Base-by-base conservation (phyloP, 2,113 vertebrate genomes). In the Stigmatopora nigra region DNA sequence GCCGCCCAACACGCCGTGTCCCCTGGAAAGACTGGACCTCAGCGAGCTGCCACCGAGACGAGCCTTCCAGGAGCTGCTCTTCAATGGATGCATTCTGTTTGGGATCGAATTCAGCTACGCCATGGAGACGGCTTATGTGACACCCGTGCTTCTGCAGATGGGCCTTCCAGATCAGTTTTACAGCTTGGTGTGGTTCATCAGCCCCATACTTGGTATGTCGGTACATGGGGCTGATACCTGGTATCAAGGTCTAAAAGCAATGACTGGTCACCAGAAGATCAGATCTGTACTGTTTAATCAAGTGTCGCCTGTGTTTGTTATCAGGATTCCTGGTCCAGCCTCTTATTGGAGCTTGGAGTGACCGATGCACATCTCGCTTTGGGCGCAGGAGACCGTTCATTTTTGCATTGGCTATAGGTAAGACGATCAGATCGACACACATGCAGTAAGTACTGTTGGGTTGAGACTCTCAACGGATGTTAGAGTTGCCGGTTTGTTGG, bases 81-180 rank as follows among this genome's bases (percentile, higher is more conserved):
- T 94, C 81, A 99, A 99, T 0, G 96, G 97, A 45, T 97, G 93
- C 74, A 84, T 99, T 69, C 89, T 99, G 59, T 99, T 99, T 19
- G 97, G 96, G 63, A 93, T 99, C 0, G 97, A 99, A 84, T 99
- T 99, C 85, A 97, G 97, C 86, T 99, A 99, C 7, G 97, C 97
- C 81, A 95, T 99, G 96, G 97, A 99, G 80, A 99, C 97, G 0
- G 97, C 97, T 0, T 99, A 97, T 2, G 97, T 99, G 61, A 99
- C 97, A 0, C 97, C 97, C 0, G 92, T 97, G 56, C 90, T 99
- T 17, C 92, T 99, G 0, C 96, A 98, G 88, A 97, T 99, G 96
- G 96, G 95, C 20, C 86, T 99, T 35, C 97, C 97, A 0, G 97
- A 97, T 82, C 93, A 96, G 45, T 92, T 99, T 57, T 99, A 98